phyloP scores from a whole-genome alignment of 2,888 invertebrate species.

The Megaustenia siamemsis region DNA sequence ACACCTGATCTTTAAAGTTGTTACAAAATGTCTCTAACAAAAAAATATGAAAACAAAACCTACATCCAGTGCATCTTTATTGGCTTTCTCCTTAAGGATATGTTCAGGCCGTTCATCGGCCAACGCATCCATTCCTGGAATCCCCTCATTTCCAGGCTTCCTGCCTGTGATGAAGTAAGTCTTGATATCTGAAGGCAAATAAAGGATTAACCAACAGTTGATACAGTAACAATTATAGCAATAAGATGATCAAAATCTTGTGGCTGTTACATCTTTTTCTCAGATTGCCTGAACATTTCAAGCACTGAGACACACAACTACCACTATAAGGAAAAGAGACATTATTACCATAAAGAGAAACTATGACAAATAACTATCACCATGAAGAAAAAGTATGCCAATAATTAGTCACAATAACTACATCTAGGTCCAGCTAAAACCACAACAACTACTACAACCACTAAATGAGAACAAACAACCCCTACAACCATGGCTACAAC shows the following conservation, averaged over 20 bases:
- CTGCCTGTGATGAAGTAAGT: constrained; percentile 73
- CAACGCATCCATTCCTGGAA: constrained; percentile 41
- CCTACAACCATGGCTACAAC: not conserved
- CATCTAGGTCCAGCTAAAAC: too few species aligned
- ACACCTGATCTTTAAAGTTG: too few species aligned
- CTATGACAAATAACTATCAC: too few species aligned
- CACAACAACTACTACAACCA: constrained; percentile 2
- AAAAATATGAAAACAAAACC: not conserved
- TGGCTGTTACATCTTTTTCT: too few species aligned
- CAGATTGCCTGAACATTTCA: too few species aligned
- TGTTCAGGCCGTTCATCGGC: constrained; percentile 45
- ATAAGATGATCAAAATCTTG: too few species aligned
- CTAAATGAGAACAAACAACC: not conserved
- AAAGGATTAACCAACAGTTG: not conserved
- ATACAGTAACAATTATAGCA: too few species aligned
- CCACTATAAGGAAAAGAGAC: not conserved
- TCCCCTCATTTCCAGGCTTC: constrained; percentile 60
- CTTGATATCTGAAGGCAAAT: constrained; percentile 65
- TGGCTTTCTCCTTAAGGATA: constrained; percentile 16
- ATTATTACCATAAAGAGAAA: not conserved
- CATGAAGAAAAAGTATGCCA: too few species aligned
- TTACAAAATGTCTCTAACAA: too few species aligned
- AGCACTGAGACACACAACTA: not conserved
- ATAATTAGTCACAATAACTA: too few species aligned
- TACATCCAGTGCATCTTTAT: constrained; percentile 17